Evolutionary conservation across 2,797 vertebrate genomes (phyloP), one percentile per base, ranked within the genome.

Genomic region (Thaleichthys pacificus): DNA sequence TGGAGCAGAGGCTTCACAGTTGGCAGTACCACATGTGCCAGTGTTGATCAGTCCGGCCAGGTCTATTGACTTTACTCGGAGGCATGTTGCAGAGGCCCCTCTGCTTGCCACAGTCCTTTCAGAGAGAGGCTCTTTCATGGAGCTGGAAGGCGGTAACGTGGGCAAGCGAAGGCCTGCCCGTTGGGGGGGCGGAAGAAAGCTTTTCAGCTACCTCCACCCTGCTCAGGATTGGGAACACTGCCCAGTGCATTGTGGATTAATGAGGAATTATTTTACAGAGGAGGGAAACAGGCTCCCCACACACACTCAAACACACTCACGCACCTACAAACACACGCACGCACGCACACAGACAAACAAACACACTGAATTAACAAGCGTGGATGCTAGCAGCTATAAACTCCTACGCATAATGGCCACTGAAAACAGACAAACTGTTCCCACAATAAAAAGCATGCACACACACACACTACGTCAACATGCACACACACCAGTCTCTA

Each of bases 1-100:
- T 84, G 79, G 81, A 87, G 84, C 85, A 78, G 51, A 57, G 21
- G 82, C 84, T 81, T 86, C 77, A 73, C 77, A 82, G 79, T 86
- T 89, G 84, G 87, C 83, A 72, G 66, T 56, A 75, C 82, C 85
- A 82, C 85, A 74, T 81, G 87, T 75, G 82, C 63, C 64, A 71
- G 72, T 78, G 86, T 84, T 85, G 82, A 87, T 84, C 77, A 67
- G n/a, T 5, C 38, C 14, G 12, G 54, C 30, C n/a, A 14, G 21
- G 19, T 7, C 30, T 69, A 35, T 42, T 22, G 28, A 22, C 30
- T 69, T 60, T 19, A 54, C 56, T 56, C 32, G 7, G 32, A 35
- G 32, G 32, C 66, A 9, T 12, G 24, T 8, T 56, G 21, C 51
- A n/a, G 28, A 57, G 1, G 1, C 11, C 38, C 8, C 38, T 5